Base-by-base conservation (phyloP, 2,113 vertebrate genomes). In the Zosterops lateralis region DNA sequence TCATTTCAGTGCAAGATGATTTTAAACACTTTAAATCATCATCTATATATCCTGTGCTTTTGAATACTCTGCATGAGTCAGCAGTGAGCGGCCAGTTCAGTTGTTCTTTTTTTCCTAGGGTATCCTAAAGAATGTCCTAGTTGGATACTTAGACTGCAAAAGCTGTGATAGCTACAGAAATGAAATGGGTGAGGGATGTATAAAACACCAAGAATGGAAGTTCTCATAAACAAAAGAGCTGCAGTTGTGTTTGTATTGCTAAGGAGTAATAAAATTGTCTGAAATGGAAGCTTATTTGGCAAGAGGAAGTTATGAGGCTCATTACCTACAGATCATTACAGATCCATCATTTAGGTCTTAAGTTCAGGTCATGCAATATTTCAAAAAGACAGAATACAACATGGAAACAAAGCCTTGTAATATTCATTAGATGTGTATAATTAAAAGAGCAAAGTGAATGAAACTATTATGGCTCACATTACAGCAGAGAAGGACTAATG, bases 381-480 rank as follows among this genome's bases (percentile, higher is more conserved):
- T 96, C 75, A 95, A 67, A 70, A 84, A 91, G 88, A 92, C 56
- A 73, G 70, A 88, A 86, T 83, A 74, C 47, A 90, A 84, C 51
- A 88, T n/a, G 34, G 51, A 91, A 88, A 77, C 50, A 87, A 87
- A 76, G 58, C 25, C 34, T 83, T 6, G 5, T 88, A 79, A 90
- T 88, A 80, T 67, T 90, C 58, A 88, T 94, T 94, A 86, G 64
- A 74, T 71, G 34, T 36, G 32, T 94, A 74, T 93, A 94, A 96
- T 96, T 95, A 85, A 80, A 90, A 92, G 38, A 66, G 21, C n/a
- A 84, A 94, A 93, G 72, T 74, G 75, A 94, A 84, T 83, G 32
- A 71, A 88, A 92, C 75, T 67, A 71, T 94, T 92, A 92, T 48
- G 24, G 32, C 40, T 84, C 60, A 25, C 56, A 90, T 83, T 94